Evolutionary conservation across 2,888 invertebrate species (phyloP).

Genomic region (Acanthococcus lagerstroemiae): DNA sequence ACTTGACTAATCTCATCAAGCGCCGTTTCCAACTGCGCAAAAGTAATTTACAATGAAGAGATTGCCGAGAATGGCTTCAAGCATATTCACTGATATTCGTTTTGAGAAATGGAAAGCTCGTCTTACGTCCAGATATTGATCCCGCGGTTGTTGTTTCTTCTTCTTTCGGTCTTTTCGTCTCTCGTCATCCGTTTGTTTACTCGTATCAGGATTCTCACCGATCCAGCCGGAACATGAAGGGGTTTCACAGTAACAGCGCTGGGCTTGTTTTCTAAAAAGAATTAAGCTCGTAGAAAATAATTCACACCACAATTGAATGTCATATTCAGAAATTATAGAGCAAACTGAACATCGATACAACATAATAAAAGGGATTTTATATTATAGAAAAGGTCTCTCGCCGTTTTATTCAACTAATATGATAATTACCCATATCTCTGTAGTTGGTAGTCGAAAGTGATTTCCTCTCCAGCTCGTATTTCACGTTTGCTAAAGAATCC

Average conservation of each 20-base stretch:
- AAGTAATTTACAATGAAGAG: background rate
- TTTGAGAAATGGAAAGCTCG: background rate
- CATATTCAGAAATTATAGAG: too few relatives aligned
- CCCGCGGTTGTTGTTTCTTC: slow-evolving; percentile 15
- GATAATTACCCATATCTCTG: slow-evolving; percentile 81
- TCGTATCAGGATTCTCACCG: slow-evolving; percentile 73
- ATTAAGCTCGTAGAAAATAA: too few relatives aligned
- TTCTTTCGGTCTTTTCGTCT: slow-evolving; percentile 34
- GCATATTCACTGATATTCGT: too few relatives aligned
- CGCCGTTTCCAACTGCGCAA: slow-evolving; percentile 21
- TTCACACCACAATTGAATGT: too few relatives aligned
- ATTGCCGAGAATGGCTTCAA: background rate
- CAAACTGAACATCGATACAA: too few relatives aligned
- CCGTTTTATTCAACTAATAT: too few relatives aligned
- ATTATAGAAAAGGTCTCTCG: too few relatives aligned
- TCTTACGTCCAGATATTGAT: slow-evolving; percentile 21
- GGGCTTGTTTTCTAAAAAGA: slow-evolving; percentile 90
- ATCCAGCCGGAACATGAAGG: slow-evolving; percentile 88
- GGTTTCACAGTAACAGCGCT: slow-evolving; percentile 89
- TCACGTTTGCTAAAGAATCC: slow-evolving; percentile 89
- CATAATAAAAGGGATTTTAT: too few relatives aligned
- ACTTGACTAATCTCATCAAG: slow-evolving; percentile 22
- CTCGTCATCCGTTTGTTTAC: slow-evolving; percentile 36
- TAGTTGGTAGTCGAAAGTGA: slow-evolving; percentile 98
- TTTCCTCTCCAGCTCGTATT: slow-evolving; percentile 80